Evolutionary conservation across 2,888 invertebrate species (phyloP), one percentile per base, ranked within the genome.

Genomic region (Euclidia mi): DNA sequence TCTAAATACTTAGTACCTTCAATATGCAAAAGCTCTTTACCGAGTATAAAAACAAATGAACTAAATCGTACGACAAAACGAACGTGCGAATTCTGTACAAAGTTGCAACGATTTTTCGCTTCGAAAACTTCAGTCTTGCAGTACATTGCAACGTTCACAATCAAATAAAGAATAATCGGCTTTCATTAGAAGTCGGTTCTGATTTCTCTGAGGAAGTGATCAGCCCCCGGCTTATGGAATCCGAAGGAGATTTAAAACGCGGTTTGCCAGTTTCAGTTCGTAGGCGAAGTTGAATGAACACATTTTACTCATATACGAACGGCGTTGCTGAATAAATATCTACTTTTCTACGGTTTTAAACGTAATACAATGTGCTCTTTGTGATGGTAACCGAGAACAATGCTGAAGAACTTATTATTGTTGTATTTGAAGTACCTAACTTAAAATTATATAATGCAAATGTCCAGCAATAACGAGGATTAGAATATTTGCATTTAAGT

Each of bases 111-210:
- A 64, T 62, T 75, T 66, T 56, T 61, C 71, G 64, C 61, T 47
- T 47, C 40, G 40, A 51, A 50, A 49, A 51, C 44, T 70, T 56
- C 59, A 69, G 61, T 68, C 45, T 45, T 51, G 64, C 61, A 67
- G 56, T 61, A 65, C 60, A 64, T 29, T 64, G 64, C 68, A 70
- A 69, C 60, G 60, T 47, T 56, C 17, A 58, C 63, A 59, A 74
- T 77, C 76, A 69, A 73, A 77, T 72, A 62, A 76, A 67, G 78
- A 81, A 82, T 83, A 84, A 82, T 81, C 82, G 79, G 78, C 78
- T 83, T 83, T 81, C 82, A 81, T 83, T 82, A 82, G 73, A 72
- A 75, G 62, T 72, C 71, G 70, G 48, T 56, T 61, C 73, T 80
- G 81, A 81, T 81, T 84, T 81, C 81, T 80, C 79, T 58, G 69